These are phyloP conservation scores for Dryadula phaetusa DNA, from an alignment of 2,888 invertebrate genomes.

Conservation along the genomic window DNA sequence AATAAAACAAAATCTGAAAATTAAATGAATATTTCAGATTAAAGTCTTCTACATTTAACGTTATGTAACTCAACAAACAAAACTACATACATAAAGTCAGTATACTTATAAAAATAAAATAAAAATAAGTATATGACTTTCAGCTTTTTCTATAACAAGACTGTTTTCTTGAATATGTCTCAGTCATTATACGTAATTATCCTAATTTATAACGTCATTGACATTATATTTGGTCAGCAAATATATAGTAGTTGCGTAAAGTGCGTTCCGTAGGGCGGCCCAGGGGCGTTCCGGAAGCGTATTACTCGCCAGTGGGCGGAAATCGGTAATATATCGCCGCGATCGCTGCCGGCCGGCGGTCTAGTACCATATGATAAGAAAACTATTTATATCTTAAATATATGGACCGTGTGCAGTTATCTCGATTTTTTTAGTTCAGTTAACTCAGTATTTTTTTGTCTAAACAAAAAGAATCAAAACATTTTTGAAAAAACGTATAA, in stretches of 20 bases:
- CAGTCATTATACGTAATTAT: constrained; percentile 7
- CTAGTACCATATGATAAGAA: constrained; percentile 56
- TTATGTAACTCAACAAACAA: background rate
- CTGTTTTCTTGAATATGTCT: constrained; percentile 1
- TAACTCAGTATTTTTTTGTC: background rate
- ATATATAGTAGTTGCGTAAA: constrained; percentile 38
- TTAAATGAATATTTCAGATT: background rate
- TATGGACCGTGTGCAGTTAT: constrained; percentile 11
- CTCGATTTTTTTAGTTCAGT: background rate
- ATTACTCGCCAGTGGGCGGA: constrained; percentile 81
- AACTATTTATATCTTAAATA: constrained; percentile 47
- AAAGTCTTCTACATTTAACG: too few species aligned
- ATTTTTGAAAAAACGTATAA: too few species aligned
- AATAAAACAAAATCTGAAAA: background rate
- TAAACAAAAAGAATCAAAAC: background rate
- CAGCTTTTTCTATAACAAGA: background rate
- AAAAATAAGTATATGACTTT: background rate
- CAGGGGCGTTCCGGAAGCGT: constrained; percentile 75
- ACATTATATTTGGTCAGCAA: constrained; percentile 37
- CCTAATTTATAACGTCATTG: constrained; percentile 24
- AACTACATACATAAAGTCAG: background rate
- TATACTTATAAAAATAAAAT: background rate
- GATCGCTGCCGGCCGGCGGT: constrained; percentile 62
- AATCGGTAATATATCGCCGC: constrained; percentile 77
- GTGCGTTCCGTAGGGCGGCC: constrained; percentile 53